phyloP scores from a whole-genome alignment of 53 echinoderm and acorn worm genomes.

The Echinometra lucunter region DNA sequence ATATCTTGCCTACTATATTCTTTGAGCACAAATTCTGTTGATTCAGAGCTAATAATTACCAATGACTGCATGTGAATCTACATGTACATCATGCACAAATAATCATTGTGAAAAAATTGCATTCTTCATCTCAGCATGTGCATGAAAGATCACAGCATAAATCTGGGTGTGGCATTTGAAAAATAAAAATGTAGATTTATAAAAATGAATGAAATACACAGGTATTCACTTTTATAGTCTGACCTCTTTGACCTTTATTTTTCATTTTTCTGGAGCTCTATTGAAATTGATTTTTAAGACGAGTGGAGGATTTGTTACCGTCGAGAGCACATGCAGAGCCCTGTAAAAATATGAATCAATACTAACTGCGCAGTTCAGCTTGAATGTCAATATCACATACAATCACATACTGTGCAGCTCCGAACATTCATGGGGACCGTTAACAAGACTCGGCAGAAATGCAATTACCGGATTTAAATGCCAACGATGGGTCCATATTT shows the following conservation, averaged over 20 bases:
- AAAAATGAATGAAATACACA: background rate
- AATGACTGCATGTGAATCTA: too few relatives aligned
- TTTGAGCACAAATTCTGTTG: too few relatives aligned
- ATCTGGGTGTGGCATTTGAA: too few relatives aligned
- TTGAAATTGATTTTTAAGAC: conserved; percentile 26
- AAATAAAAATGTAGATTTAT: background rate
- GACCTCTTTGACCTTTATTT: background rate
- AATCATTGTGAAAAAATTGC: too few relatives aligned
- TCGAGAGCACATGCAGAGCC: background rate
- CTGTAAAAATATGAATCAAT: conserved; percentile 8
- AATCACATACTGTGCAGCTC: background rate
- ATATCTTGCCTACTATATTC: too few relatives aligned
- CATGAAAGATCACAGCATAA: too few relatives aligned
- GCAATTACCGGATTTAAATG: conserved; percentile 30
- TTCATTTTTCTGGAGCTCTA: background rate
- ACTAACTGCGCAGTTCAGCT: background rate
- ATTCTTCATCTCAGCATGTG: too few relatives aligned
- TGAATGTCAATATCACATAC: conserved; percentile 14
- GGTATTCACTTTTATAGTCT: background rate
- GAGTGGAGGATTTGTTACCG: background rate
- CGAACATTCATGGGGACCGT: background rate
- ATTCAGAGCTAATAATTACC: too few relatives aligned
- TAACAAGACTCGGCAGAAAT: background rate
- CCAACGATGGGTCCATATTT: conserved; percentile 9
- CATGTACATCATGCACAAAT: too few relatives aligned